phyloP scores from a whole-genome alignment of 2,797 vertebrate genomes.

The Apodemus agrarius region DNA sequence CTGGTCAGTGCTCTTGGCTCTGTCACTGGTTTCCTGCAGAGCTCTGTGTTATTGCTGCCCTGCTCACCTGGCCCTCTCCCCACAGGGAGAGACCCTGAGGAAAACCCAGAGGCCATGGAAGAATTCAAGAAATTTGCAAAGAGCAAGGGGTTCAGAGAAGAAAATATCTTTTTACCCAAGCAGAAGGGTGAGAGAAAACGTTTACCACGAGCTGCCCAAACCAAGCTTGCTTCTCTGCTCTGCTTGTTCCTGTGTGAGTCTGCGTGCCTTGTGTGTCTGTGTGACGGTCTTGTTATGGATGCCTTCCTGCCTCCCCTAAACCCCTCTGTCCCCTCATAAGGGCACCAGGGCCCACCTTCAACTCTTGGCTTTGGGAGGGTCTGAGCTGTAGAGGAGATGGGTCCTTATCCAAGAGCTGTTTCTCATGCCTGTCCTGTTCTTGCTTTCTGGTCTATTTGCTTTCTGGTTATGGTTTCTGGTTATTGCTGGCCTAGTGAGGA shows the following conservation, averaged over 20 bases:
- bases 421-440: background rate
- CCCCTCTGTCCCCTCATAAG: background rate
- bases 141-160: rapidly evolving
- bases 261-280: no score
- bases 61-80: background rate
- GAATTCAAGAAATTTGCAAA: background rate
- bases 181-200: background rate
- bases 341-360: background rate
- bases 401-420: background rate
- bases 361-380: rapidly evolving
- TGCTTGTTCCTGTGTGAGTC: no score
- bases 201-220: no score
- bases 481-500: rapidly evolving
- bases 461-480: no score
- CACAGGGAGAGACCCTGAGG: rapidly evolving
- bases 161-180: background rate
- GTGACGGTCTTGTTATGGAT: background rate
- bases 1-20: background rate
- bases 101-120: background rate
- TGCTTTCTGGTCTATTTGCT: no score
- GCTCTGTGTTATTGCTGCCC: background rate
- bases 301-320: background rate
- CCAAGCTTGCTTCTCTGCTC: no score
- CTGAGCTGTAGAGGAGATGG: background rate
- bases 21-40: background rate